Conservation (phyloP, 2,888 invertebrate species). For the Drosophila mettleri region DNA sequence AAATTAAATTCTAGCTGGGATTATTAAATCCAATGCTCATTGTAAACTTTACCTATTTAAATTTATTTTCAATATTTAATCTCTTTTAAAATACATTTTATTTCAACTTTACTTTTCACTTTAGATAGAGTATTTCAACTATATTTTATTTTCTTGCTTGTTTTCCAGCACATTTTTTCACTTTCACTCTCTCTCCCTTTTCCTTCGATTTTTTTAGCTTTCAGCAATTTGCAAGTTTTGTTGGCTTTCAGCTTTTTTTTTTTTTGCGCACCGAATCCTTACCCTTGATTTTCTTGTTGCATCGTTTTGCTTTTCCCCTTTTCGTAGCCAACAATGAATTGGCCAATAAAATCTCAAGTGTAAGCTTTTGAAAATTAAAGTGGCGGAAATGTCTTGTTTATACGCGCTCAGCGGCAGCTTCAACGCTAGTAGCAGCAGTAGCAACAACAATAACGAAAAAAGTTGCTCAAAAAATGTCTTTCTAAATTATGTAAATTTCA, state of each 20-base stretch:
- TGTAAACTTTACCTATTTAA: too few relatives aligned
- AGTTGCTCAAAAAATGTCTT: constrained; percentile 73
- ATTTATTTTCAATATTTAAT: too few relatives aligned
- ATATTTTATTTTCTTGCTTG: constrained; percentile 4
- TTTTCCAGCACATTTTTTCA: constrained; percentile 21
- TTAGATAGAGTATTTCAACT: constrained; percentile 15
- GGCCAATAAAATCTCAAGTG: constrained; percentile 81
- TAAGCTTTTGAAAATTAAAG: constrained; percentile 79
- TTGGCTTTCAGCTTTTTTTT: constrained; percentile 54
- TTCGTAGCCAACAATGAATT: constrained; percentile 73
- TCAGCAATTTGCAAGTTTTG: constrained; percentile 65
- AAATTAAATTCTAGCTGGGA: too few relatives aligned
- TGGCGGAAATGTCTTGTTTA: constrained; percentile 76
- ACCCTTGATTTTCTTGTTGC: constrained; percentile 5
- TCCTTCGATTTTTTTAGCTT: constrained; percentile 12
- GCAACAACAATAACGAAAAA: constrained; percentile 36
- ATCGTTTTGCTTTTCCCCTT: constrained; percentile 17
- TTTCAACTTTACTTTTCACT: background rate
- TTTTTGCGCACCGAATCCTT: constrained; percentile 42
- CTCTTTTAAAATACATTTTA: background rate
- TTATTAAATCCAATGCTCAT: too few relatives aligned
- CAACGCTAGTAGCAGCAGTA: background rate
- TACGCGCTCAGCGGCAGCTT: constrained; percentile 63
- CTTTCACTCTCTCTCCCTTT: constrained; percentile 7
- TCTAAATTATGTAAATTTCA: constrained; percentile 80